A percentile compares a stretch with the other conserved stretches of the same genome.
phyloP scores from a whole-genome alignment of 92 coral and sea anemone species.

The Epizoanthus scotinus region DNA sequence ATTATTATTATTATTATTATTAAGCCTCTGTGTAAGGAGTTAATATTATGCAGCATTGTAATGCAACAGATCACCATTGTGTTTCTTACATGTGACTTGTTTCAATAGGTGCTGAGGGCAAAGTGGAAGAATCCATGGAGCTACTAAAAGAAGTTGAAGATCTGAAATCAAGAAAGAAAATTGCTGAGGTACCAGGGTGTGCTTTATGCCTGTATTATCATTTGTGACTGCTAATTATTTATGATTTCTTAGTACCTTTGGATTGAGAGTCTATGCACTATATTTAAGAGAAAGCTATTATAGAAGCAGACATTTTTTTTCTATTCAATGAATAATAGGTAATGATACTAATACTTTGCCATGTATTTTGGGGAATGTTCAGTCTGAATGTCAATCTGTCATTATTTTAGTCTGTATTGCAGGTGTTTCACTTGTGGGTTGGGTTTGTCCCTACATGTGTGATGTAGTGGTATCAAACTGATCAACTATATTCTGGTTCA shows the following conservation, averaged over 20 bases:
- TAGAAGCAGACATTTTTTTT: no score
- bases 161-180: constrained; percentile 73
- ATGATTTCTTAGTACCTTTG: not conserved
- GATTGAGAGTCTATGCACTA: not conserved
- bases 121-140: constrained; percentile 92
- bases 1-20: no score
- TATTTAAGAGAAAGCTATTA: not conserved
- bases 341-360: no score
- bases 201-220: not conserved
- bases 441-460: no score
- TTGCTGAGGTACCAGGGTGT: constrained; percentile 80
- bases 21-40: no score
- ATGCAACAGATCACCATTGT: not conserved
- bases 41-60: not conserved
- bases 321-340: no score
- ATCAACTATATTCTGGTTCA: not conserved
- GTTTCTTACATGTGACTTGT: no score
- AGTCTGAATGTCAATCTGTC: no score
- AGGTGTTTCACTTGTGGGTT: no score
- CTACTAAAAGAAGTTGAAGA: constrained; percentile 94
- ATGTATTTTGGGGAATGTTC: no score
- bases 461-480: not conserved
- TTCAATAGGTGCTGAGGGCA: constrained; percentile 91
- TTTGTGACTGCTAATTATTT: no score
- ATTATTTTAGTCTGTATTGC: no score